Conservation (phyloP, 2,888 invertebrate genomes). For the Amphimallon solstitiale region DNA sequence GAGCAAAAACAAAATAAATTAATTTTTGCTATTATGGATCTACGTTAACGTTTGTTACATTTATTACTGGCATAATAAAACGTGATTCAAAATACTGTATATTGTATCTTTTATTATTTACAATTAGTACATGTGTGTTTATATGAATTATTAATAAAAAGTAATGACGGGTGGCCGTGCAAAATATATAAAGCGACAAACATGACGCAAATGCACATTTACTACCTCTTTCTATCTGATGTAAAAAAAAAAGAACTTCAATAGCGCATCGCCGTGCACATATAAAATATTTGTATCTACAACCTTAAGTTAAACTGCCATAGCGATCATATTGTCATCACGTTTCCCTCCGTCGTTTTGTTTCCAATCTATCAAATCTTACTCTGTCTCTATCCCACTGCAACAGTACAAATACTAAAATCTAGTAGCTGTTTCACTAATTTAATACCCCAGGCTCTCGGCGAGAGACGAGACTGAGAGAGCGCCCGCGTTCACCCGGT, state of each 20-base stretch:
- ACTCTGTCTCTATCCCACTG: slow-evolving; percentile 29
- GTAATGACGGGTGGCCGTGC: neutral
- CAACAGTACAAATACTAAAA: slow-evolving; percentile 29
- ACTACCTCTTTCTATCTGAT: slow-evolving; percentile 6
- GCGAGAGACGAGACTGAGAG: slow-evolving; percentile 9
- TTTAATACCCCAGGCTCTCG: slow-evolving; percentile 27
- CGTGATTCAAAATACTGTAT: neutral
- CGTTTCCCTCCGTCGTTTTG: slow-evolving; percentile 19
- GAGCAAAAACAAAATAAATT: slow-evolving; percentile 17
- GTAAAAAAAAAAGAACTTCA: slow-evolving; percentile 1
- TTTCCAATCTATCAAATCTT: slow-evolving; percentile 32
- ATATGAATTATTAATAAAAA: neutral
- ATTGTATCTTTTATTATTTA: neutral
- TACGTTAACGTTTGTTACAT: slow-evolving; percentile 4
- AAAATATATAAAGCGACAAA: neutral
- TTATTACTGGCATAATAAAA: neutral
- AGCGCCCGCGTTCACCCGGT: slow-evolving; percentile 25
- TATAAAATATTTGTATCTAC: slow-evolving; percentile 25
- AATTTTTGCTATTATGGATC: too few species aligned
- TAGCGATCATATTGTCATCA: slow-evolving; percentile 31
- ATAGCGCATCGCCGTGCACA: slow-evolving; percentile 13
- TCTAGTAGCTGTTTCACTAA: slow-evolving; percentile 34
- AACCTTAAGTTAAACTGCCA: slow-evolving; percentile 33
- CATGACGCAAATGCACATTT: neutral
- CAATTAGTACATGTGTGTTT: neutral